These are phyloP conservation scores for Barbus barbus DNA, from an alignment of 2,113 vertebrate species.

Conservation along the genomic window DNA sequence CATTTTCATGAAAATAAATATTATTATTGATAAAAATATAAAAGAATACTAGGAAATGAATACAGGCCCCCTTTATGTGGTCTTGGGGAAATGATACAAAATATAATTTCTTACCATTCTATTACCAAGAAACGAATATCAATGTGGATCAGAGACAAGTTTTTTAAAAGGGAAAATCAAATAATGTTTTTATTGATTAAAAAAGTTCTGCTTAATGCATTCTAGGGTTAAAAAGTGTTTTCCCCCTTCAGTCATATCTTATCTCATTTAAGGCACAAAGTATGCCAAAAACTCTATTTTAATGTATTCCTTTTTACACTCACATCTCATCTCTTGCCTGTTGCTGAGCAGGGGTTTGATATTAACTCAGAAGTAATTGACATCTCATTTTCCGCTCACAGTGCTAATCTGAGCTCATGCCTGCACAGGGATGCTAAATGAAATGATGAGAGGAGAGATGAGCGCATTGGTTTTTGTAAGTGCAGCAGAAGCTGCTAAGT, in stretches of 20 bases:
- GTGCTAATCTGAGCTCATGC: too few species aligned
- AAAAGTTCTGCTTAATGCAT: not conserved
- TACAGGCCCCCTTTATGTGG: not conserved
- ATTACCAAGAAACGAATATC: not conserved
- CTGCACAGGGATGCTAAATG: conserved; percentile 1
- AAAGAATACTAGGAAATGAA: not conserved
- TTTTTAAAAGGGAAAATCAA: not conserved
- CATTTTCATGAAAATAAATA: too few species aligned
- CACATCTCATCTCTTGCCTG: not conserved
- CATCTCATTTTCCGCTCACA: not conserved
- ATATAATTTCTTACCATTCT: not conserved
- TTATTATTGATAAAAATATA: not conserved
- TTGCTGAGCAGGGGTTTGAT: not conserved
- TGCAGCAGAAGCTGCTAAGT: conserved; percentile 27
- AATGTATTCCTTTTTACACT: not conserved
- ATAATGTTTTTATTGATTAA: too few species aligned
- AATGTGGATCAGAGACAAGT: not conserved
- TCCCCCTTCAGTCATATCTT: not conserved
- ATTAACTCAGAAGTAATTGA: too few species aligned
- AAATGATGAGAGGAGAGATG: not conserved
- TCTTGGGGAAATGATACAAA: not conserved
- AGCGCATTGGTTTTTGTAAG: conserved; percentile 10
- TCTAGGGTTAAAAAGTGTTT: not conserved
- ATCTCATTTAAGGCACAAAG: not conserved
- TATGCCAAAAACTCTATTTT: not conserved